phyloP scores from a whole-genome alignment of 2,113 vertebrate species.

The Chloroceryle aenea region DNA sequence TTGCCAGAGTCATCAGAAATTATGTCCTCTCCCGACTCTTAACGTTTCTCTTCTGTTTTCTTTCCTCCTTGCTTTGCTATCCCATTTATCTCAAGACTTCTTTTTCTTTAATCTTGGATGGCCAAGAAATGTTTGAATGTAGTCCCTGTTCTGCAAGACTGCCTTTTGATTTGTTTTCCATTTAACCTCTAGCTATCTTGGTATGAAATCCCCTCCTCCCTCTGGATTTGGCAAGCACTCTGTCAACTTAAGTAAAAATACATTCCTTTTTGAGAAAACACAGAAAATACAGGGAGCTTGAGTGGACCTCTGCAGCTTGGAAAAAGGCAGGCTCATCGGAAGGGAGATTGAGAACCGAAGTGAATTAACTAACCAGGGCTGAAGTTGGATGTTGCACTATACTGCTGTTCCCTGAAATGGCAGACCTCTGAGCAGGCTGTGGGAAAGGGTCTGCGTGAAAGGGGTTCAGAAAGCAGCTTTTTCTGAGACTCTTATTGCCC shows the following conservation, averaged over 20 bases:
- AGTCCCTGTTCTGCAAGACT: slow-evolving; percentile 30
- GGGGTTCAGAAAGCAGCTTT: background rate
- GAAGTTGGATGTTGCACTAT: accelerated
- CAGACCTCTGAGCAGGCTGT: background rate
- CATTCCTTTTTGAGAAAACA: background rate
- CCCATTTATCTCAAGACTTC: slow-evolving; percentile 7
- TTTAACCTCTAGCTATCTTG: slow-evolving; percentile 38
- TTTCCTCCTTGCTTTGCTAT: slow-evolving; percentile 9
- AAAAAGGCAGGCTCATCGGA: background rate
- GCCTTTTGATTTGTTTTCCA: slow-evolving; percentile 28
- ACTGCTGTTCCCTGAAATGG: background rate
- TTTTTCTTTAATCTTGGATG: background rate
- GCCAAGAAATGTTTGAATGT: slow-evolving; percentile 24
- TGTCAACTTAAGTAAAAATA: background rate
- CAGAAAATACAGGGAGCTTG: background rate
- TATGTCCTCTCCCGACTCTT: background rate
- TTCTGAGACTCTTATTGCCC: background rate
- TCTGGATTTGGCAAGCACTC: slow-evolving; percentile 1
- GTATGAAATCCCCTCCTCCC: slow-evolving; percentile 30
- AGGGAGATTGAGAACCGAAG: background rate
- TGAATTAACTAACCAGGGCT: background rate
- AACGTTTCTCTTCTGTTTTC: slow-evolving; percentile 2
- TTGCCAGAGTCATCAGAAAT: slow-evolving; percentile 48
- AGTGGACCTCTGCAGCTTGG: background rate
- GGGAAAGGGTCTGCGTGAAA: background rate